These are phyloP conservation scores for Malaclemys terrapin DNA, from an alignment of 2,113 vertebrate species.

Conservation along the genomic window DNA sequence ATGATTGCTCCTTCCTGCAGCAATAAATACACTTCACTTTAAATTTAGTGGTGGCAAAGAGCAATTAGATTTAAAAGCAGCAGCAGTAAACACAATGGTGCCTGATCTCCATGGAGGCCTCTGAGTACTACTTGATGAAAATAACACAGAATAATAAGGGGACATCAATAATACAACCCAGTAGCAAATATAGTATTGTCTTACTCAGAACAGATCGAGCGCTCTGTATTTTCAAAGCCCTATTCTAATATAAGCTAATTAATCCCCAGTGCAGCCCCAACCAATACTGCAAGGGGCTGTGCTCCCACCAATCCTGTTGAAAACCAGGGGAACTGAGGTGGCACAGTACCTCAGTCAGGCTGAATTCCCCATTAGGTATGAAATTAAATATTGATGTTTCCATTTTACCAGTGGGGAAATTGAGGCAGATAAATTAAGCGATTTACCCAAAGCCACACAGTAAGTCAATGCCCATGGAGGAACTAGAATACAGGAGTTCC, in stretches of 20 bases:
- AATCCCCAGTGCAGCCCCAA: constrained; percentile 55
- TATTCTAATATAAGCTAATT: constrained; percentile 68
- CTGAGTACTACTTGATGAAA: constrained; percentile 58
- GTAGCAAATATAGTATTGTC: constrained; percentile 11
- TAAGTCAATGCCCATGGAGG: not conserved
- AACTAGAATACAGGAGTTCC: not conserved
- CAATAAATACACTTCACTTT: not conserved
- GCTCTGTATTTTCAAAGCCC: constrained; percentile 59
- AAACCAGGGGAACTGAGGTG: constrained; percentile 5
- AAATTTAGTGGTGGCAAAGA: not conserved
- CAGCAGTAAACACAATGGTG: not conserved
- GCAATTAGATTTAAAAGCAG: not conserved
- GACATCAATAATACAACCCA: constrained; percentile 45
- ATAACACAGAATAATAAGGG: constrained; percentile 34
- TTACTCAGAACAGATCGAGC: not conserved
- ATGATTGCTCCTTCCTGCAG: not conserved
- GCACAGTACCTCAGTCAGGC: constrained; percentile 45
- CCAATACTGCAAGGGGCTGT: constrained; percentile 42
- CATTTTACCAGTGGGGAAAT: not conserved
- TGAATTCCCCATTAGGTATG: constrained; percentile 51
- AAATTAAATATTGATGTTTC: constrained; percentile 62
- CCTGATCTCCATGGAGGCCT: not conserved
- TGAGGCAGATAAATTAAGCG: constrained; percentile 33
- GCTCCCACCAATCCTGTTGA: not conserved
- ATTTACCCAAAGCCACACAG: constrained; percentile 16